Percentiles rank a stretch among this genome's conserved stretches.
phyloP scores from a whole-genome alignment of 2,113 vertebrate species.

The Phaetusa simplex region DNA sequence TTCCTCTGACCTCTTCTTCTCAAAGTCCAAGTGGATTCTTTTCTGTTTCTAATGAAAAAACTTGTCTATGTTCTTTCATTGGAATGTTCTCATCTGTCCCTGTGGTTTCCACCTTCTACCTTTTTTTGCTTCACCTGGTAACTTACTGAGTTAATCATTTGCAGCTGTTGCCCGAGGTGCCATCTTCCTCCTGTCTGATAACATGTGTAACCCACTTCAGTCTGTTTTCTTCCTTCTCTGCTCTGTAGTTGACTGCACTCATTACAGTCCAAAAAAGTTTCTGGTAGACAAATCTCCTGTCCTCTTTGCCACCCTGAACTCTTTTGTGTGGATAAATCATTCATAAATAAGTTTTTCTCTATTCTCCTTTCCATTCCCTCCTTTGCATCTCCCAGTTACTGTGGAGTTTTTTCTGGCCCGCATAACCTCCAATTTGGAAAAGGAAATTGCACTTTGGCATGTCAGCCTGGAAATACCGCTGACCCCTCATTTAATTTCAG shows the following conservation, averaged over 20 bases:
- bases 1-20: not conserved
- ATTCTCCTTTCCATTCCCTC: not conserved
- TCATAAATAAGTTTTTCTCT: not conserved
- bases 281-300: not conserved
- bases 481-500: not conserved
- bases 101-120: not conserved
- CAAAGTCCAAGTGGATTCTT: not conserved
- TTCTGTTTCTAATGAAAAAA: not conserved
- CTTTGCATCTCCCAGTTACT: not conserved
- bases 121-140: not conserved
- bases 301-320: not conserved
- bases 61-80: not conserved
- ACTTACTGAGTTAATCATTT: no score
- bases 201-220: rapidly evolving
- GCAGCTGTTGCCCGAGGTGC: not conserved
- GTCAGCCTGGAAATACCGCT: not conserved
- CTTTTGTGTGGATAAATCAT: not conserved
- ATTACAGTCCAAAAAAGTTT: not conserved
- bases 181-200: not conserved
- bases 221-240: not conserved
- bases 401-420: not conserved
- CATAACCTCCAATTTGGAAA: not conserved
- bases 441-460: not conserved
- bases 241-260: not conserved
- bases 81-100: not conserved